A percentile compares a stretch with the other conserved stretches of the same genome.
phyloP scores from a whole-genome alignment of 2,888 invertebrate genomes.

The Torymus aiolomorphi region DNA sequence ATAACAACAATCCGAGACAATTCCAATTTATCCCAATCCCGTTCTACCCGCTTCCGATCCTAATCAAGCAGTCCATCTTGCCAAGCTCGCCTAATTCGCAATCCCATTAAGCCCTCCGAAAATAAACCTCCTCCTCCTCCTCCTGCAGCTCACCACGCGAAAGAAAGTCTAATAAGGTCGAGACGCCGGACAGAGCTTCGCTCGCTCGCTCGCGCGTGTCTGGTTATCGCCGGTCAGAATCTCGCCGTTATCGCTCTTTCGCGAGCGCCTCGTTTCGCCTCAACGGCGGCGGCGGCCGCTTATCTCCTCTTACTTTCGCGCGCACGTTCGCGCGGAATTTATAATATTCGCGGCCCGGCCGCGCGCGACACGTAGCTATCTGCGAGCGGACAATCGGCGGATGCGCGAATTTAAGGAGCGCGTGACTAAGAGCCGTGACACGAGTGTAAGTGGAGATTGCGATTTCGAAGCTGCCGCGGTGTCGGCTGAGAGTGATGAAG shows the following conservation, averaged over 20 bases:
- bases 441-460: no score
- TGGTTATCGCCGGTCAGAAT: slow-evolving; percentile 24
- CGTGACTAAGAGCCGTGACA: no score
- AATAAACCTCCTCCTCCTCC: background rate
- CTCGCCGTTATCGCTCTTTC: slow-evolving; percentile 1
- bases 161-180: background rate
- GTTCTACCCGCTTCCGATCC: no score
- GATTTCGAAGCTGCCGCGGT: no score
- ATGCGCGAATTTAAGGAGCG: slow-evolving; percentile 10
- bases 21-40: no score
- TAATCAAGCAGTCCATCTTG: no score
- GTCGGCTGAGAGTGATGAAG: no score
- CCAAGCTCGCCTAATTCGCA: no score
- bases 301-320: slow-evolving; percentile 3
- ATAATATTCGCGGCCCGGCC: slow-evolving; percentile 30
- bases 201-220: background rate
- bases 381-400: slow-evolving; percentile 23
- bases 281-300: no score
- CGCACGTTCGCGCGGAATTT: slow-evolving; percentile 30
- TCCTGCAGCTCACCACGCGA: background rate
- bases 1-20: no score
- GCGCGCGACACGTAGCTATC: slow-evolving; percentile 24
- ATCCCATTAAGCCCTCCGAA: background rate
- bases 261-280: background rate
- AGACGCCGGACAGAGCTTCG: background rate